Evolutionary conservation across 1,140 invertebrate genomes (phyloP).

Genomic region (Caenorhabditis tropicalis): DNA sequence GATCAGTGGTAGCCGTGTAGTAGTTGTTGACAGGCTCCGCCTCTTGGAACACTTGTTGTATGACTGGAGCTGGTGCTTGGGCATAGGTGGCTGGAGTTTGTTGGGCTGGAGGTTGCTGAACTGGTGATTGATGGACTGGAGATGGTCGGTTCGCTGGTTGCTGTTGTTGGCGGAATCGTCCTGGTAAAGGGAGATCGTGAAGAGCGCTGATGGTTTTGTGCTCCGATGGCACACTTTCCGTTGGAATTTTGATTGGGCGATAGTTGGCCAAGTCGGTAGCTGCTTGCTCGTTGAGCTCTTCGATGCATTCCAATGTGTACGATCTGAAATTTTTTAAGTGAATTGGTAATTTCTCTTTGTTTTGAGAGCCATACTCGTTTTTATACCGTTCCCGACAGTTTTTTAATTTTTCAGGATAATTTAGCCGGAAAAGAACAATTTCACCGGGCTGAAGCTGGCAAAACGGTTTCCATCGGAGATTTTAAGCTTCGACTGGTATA

Average conservation of each 20-base stretch:
- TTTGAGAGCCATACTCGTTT: neutral
- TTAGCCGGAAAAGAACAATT: no score
- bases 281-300: neutral
- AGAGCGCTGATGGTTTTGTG: neutral
- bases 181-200: neutral
- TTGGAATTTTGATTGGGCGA: neutral
- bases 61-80: neutral
- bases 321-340: neutral
- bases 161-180: neutral
- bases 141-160: neutral
- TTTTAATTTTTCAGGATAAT: no score
- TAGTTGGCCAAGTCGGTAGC: neutral
- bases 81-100: neutral
- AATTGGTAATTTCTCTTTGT: neutral
- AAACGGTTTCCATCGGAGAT: no score
- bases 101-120: neutral
- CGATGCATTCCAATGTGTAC: neutral
- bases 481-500: no score
- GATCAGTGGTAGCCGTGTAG: neutral
- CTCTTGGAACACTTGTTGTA: constrained; percentile 10
- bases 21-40: neutral
- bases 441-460: no score
- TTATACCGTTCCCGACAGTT: neutral
- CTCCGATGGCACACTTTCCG: neutral
- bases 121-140: no score